phyloP scores from a whole-genome alignment of 2,888 invertebrate species.

The Zaprionus lineosus region DNA sequence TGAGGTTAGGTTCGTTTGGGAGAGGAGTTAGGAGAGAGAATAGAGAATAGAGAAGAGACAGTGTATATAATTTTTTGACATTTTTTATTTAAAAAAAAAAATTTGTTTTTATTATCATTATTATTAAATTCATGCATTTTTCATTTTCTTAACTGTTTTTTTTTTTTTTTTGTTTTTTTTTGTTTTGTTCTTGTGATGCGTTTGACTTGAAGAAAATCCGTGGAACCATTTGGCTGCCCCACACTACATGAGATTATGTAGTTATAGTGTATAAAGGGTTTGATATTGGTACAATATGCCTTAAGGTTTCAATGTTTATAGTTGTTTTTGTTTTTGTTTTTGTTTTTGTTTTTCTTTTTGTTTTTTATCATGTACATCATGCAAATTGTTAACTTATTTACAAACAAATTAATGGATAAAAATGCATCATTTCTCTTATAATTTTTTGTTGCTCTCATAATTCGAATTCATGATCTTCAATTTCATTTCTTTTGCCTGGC shows the following conservation, averaged over 20 bases:
- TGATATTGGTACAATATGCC: conserved; percentile 31
- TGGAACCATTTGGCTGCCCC: conserved; percentile 24
- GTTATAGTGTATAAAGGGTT: conserved; percentile 40
- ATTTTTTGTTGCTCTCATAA: background rate
- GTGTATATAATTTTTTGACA: conserved; percentile 30
- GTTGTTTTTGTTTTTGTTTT: too few relatives aligned
- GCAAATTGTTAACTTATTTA: conserved; percentile 71
- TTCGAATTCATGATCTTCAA: background rate
- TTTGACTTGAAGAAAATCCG: conserved; percentile 64
- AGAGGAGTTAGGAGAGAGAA: background rate
- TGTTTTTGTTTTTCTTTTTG: too few relatives aligned
- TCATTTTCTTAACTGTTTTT: conserved; percentile 24
- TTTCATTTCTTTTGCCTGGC: conserved; percentile 48
- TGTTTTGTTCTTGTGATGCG: conserved; percentile 20
- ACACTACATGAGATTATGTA: conserved; percentile 22
- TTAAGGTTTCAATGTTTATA: conserved; percentile 32
- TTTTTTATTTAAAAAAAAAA: conserved; percentile 50
- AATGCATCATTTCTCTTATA: conserved; percentile 60
- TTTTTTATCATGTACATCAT: conserved; percentile 59
- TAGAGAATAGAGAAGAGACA: background rate
- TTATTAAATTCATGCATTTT: conserved; percentile 48
- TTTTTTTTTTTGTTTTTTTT: conserved; percentile 10
- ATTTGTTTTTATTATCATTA: conserved; percentile 27
- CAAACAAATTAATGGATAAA: conserved; percentile 71
- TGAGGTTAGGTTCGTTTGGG: too few relatives aligned